Percentiles rank a stretch among this genome's conserved stretches.
Evolutionary conservation across 92 coral and sea anemone species (phyloP).

Genomic region (Virgularia gustaviana): DNA sequence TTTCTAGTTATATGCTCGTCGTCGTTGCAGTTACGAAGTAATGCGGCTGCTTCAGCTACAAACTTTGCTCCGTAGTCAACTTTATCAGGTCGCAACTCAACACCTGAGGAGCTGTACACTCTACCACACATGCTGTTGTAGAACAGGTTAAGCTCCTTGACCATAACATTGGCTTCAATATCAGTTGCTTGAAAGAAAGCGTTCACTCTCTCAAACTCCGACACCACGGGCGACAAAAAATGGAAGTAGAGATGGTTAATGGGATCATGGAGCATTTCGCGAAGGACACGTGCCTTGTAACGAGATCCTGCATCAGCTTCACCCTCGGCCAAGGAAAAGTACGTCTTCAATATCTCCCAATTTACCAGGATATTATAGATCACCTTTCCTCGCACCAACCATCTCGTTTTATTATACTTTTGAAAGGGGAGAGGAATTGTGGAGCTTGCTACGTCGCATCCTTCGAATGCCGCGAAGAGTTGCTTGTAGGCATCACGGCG

Average conservation of each 20-base stretch:
- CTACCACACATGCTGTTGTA: background rate
- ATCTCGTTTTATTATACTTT: background rate
- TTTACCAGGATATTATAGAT: constrained; percentile 22
- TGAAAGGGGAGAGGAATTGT: background rate
- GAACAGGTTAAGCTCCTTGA: background rate
- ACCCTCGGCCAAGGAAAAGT: background rate
- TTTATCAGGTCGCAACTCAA: background rate
- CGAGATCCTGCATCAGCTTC: constrained; percentile 16
- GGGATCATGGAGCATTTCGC: background rate
- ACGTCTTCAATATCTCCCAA: constrained; percentile 14
- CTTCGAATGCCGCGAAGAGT: background rate
- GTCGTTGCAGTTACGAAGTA: background rate
- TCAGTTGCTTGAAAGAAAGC: constrained; percentile 33
- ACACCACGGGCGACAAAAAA: constrained; percentile 7
- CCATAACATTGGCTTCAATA: constrained; percentile 2
- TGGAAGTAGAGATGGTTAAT: background rate
- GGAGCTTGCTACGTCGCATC: background rate
- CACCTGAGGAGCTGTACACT: background rate
- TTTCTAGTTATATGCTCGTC: constrained; percentile 5
- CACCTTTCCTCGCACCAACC: constrained; percentile 37
- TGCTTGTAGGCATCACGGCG: background rate
- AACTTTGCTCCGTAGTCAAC: constrained; percentile 9
- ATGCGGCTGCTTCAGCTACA: constrained; percentile 1
- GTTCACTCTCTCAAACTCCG: constrained; percentile 24
- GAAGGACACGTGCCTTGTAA: background rate